A percentile compares a stretch with the other conserved stretches of the same genome.
These are phyloP conservation scores for Lasioglossum leucozonium DNA, from an alignment of 2,888 invertebrate species.

Conservation along the genomic window DNA sequence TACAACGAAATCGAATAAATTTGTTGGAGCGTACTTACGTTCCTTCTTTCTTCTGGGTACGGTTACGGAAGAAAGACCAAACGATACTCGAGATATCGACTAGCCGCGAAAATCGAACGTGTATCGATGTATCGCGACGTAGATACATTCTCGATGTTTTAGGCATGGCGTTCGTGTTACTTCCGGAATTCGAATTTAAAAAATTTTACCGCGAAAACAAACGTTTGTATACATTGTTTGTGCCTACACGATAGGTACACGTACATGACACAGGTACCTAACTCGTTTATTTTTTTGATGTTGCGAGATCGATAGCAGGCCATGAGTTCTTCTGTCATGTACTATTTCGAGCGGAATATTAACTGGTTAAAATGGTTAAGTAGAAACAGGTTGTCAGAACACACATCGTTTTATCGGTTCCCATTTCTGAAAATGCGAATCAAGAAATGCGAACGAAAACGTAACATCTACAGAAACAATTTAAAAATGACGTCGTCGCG, in stretches of 20 bases:
- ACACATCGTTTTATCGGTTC: background rate
- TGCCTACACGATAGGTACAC: background rate
- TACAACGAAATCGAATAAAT: slow-evolving; percentile 12
- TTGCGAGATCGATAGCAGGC: background rate
- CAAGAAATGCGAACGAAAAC: background rate
- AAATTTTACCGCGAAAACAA: background rate
- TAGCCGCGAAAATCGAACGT: background rate
- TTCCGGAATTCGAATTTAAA: slow-evolving; percentile 39
- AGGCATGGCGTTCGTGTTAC: background rate
- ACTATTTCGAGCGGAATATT: background rate
- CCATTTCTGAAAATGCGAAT: slow-evolving; percentile 6
- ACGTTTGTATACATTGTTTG: background rate
- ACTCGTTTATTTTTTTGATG: background rate
- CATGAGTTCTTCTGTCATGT: slow-evolving; percentile 24
- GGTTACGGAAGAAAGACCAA: slow-evolving; percentile 74
- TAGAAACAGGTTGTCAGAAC: slow-evolving; percentile 33
- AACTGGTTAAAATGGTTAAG: slow-evolving; percentile 57
- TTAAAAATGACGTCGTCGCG: background rate
- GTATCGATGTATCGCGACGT: background rate
- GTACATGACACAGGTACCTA: background rate
- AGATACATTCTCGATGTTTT: background rate
- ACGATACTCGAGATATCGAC: background rate
- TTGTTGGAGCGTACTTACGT: slow-evolving; percentile 71
- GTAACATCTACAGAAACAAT: background rate
- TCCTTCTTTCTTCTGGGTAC: slow-evolving; percentile 70